Evolutionary conservation across 2,113 vertebrate genomes (phyloP), one percentile per base, ranked within the genome.

Genomic region (Silurus meridionalis): DNA sequence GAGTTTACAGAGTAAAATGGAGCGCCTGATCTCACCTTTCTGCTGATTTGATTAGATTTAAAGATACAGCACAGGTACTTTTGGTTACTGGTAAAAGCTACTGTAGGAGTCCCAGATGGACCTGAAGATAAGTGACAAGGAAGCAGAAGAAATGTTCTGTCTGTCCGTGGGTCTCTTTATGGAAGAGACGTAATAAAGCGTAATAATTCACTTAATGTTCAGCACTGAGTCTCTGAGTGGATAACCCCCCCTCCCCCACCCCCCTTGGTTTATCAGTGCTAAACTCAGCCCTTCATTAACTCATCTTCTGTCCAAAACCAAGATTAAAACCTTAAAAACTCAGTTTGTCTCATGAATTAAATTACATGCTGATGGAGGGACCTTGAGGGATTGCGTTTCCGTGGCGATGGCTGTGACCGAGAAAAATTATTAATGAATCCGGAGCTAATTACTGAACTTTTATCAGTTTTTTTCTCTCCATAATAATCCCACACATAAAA

Each of bases 261-360:
- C 63, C 80, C 25, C 82, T 74, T 23, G 66, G 21, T 71, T 85
- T 85, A 74, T 88, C 84, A 55, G 23, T 48, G 74, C 75, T 84
- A 67, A 71, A 84, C 85, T 80, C 79, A 8, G 81, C 19, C 85
- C 74, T 83, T 90, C 86, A 89, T 90, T 90, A 90, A 89, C 83
- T 87, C 60, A 28, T 83, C 82, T 81, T 85, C 82, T 67, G 83
- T 86, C 67, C 79, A 79, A 89, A 89, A 83, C 52, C 28, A 66
- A 84, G 84, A 90, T 89, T 89, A 89, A 80, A 85, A 89, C 78
- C 75, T 90, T 82, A 80, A 90, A 90, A 86, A 86, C 86, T 86
- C 46, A 86, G 80, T 89, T 89, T 84, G 75, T 57, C 64, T 61
- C 48, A 61, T 81, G 87, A 85, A 88, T 89, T 85, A 89, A 90